These are phyloP conservation scores for Notodonta ziczac DNA, from an alignment of 2,888 invertebrate genomes.

Conservation along the genomic window DNA sequence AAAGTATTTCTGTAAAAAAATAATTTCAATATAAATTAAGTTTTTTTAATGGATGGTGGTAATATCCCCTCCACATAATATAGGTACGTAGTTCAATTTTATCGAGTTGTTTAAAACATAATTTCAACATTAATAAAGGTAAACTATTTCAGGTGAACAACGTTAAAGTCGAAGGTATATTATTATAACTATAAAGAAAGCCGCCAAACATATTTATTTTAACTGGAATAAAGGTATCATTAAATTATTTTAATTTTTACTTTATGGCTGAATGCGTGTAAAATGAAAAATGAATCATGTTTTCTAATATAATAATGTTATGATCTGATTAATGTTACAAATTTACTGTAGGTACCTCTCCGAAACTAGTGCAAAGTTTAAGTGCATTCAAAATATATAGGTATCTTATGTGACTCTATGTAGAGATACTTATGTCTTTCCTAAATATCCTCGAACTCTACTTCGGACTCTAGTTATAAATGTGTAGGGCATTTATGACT, in stretches of 20 bases:
- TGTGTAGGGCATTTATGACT: too few relatives aligned
- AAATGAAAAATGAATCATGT: background rate
- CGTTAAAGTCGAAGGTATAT: background rate
- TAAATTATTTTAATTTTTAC: background rate
- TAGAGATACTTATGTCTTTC: too few relatives aligned
- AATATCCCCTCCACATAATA: slow-evolving; percentile 29
- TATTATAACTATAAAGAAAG: background rate
- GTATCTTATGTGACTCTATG: too few relatives aligned
- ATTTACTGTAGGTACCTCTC: too few relatives aligned
- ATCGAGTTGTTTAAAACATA: slow-evolving; percentile 13
- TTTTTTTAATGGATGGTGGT: slow-evolving; percentile 7
- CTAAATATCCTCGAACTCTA: too few relatives aligned
- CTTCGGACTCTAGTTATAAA: too few relatives aligned
- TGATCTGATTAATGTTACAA: too few relatives aligned
- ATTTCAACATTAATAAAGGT: background rate
- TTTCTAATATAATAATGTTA: too few relatives aligned
- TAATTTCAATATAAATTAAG: too few relatives aligned
- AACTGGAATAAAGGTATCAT: background rate
- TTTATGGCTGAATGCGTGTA: background rate
- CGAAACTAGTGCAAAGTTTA: too few relatives aligned
- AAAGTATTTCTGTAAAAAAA: too few relatives aligned
- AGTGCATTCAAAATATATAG: too few relatives aligned
- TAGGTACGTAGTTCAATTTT: slow-evolving; percentile 17
- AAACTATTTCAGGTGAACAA: background rate
- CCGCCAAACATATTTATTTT: background rate